Evolutionary conservation across 1,140 invertebrate genomes (phyloP).

Genomic region (Panagrolaimus sp.): DNA sequence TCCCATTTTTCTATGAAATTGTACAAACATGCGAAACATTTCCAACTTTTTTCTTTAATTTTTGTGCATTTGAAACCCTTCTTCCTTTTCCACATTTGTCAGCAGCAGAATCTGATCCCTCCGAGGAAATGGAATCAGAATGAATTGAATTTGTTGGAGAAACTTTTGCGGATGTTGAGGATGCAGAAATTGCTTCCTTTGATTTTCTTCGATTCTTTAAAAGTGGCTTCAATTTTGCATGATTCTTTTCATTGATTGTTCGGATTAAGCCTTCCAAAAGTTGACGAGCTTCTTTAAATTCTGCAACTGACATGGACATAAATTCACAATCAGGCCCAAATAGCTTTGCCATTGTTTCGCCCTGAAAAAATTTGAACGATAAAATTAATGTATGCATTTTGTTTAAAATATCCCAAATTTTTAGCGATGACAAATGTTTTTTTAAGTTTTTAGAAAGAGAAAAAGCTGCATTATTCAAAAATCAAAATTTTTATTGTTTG

Average conservation of each 20-base stretch:
- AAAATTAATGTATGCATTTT: not conserved
- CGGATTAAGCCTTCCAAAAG: not conserved
- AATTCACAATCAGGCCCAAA: conserved; percentile 9
- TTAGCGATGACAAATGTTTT: too few species aligned
- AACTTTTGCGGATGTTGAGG: not conserved
- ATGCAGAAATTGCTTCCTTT: not conserved
- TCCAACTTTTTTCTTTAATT: too few species aligned
- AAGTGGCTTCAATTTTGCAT: not conserved
- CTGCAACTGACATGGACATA: not conserved
- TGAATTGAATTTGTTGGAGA: not conserved
- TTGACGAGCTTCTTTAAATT: not conserved
- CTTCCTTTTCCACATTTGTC: too few species aligned
- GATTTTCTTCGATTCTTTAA: not conserved
- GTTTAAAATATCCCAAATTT: too few species aligned
- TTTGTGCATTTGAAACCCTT: too few species aligned
- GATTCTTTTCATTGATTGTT: not conserved
- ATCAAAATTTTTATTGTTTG: too few species aligned
- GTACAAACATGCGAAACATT: too few species aligned
- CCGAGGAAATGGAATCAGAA: not conserved
- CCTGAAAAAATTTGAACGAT: not conserved
- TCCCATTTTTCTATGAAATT: too few species aligned
- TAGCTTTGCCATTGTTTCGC: conserved; percentile 7
- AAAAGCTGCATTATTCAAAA: too few species aligned
- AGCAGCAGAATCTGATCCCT: not conserved
- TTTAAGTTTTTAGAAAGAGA: too few species aligned